phyloP scores from a whole-genome alignment of 2,113 vertebrate genomes.

The Saccopteryx leptura region DNA sequence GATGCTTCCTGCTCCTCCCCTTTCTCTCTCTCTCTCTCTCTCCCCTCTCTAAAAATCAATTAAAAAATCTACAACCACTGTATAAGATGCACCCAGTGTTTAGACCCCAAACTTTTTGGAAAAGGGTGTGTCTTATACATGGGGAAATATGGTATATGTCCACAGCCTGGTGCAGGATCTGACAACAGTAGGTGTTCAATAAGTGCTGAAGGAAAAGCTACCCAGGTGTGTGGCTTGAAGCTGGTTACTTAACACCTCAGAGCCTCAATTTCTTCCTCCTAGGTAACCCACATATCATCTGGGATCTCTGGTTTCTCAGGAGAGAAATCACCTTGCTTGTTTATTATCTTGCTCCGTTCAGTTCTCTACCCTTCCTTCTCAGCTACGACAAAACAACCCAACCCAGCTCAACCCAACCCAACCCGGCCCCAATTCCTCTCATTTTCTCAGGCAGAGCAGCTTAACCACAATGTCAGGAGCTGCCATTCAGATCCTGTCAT shows the following conservation, averaged over 20 bases:
- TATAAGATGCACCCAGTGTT: no score
- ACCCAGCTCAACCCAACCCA: constrained; percentile 30
- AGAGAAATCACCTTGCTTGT: not conserved
- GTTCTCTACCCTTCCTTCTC: constrained; percentile 14
- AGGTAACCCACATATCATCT: not conserved
- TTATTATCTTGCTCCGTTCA: constrained; percentile 1
- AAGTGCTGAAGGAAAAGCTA: not conserved
- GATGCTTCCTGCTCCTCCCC: no score
- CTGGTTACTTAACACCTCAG: constrained; percentile 10
- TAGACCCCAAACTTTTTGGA: no score
- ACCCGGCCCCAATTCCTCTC: constrained; percentile 62
- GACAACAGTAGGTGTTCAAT: not conserved
- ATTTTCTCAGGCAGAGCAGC: constrained; percentile 54
- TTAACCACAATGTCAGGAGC: constrained; percentile 39
- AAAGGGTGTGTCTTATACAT: no score
- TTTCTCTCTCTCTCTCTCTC: no score
- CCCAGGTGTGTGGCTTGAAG: not conserved
- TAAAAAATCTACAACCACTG: no score
- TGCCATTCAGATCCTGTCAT: not conserved
- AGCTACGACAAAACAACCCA: constrained; percentile 36
- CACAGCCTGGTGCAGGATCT: not conserved
- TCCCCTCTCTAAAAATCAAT: no score
- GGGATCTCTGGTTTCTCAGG: constrained; percentile 43
- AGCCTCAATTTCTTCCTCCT: constrained; percentile 19
- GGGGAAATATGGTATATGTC: not conserved